These are phyloP conservation scores for Acinonyx jubatus DNA, from an alignment of 2,113 vertebrate species.

Conservation along the genomic window DNA sequence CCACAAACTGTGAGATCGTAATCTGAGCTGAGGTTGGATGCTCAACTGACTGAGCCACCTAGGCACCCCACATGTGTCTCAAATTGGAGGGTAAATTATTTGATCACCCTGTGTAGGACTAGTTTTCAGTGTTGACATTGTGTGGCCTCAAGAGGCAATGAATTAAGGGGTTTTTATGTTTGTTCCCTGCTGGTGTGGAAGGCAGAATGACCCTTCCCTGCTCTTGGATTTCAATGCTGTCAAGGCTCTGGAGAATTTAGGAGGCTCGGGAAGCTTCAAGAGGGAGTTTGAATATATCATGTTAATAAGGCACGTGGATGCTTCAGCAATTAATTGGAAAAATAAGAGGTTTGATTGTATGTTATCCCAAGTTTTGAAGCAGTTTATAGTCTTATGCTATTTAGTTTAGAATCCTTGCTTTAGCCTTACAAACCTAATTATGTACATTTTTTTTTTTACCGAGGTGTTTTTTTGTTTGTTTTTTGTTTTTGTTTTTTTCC, in stretches of 20 bases:
- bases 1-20: no score
- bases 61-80: background rate
- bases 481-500: background rate
- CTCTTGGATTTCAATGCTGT: background rate
- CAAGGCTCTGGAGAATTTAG: background rate
- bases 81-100: background rate
- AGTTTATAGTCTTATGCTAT: background rate
- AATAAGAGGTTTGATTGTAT: background rate
- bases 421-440: background rate
- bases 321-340: background rate
- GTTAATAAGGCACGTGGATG: background rate
- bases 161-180: background rate
- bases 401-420: background rate
- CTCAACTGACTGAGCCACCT: no score
- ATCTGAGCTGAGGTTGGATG: no score
- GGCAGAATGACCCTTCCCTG: background rate
- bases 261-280: background rate
- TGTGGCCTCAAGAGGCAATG: constrained; percentile 50
- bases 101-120: background rate
- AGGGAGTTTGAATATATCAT: background rate
- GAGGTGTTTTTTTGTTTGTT: background rate
- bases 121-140: constrained; percentile 43
- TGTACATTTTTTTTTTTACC: background rate
- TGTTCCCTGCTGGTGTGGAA: background rate
- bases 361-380: background rate